Conservation (phyloP, 2,797 vertebrate genomes). For the Gymnodraco acuticeps region DNA sequence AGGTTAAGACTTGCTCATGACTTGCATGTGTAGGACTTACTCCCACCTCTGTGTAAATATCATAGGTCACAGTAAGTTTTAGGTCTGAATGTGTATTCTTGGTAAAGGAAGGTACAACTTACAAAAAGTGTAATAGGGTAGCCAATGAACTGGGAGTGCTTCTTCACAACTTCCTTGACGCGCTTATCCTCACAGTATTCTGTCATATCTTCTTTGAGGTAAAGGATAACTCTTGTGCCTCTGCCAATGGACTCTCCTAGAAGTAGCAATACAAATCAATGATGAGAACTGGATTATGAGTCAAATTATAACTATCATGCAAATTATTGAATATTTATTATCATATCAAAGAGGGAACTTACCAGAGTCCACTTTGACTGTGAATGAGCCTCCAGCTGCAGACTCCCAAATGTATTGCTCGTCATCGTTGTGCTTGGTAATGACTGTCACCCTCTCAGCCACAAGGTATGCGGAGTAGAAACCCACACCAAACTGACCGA, state of each 20-base stretch:
- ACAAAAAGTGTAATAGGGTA: conserved; percentile 95
- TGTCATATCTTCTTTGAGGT: conserved; percentile 95
- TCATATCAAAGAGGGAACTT: conserved; percentile 1
- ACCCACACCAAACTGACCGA: conserved; percentile 85
- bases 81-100: neutral
- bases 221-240: conserved; percentile 92
- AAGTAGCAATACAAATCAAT: conserved; percentile 21
- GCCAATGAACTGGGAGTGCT: conserved; percentile 97
- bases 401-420: conserved; percentile 87
- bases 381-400: conserved; percentile 85
- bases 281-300: neutral
- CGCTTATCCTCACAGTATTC: conserved; percentile 93
- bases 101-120: conserved; percentile 65
- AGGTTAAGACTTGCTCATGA: too few relatives aligned
- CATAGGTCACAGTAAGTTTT: neutral
- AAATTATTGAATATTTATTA: neutral
- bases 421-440: conserved; percentile 87
- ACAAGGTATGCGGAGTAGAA: conserved; percentile 87
- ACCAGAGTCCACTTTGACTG: conserved; percentile 73
- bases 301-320: neutral
- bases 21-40: too few relatives aligned
- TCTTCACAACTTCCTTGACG: conserved; percentile 95
- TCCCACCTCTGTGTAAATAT: neutral
- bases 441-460: conserved; percentile 83
- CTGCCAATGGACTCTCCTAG: conserved; percentile 90